Percentiles rank a stretch among this genome's conserved stretches.
These are phyloP conservation scores for Leucoptera coffeella DNA, from an alignment of 2,888 invertebrate species.

Conservation along the genomic window DNA sequence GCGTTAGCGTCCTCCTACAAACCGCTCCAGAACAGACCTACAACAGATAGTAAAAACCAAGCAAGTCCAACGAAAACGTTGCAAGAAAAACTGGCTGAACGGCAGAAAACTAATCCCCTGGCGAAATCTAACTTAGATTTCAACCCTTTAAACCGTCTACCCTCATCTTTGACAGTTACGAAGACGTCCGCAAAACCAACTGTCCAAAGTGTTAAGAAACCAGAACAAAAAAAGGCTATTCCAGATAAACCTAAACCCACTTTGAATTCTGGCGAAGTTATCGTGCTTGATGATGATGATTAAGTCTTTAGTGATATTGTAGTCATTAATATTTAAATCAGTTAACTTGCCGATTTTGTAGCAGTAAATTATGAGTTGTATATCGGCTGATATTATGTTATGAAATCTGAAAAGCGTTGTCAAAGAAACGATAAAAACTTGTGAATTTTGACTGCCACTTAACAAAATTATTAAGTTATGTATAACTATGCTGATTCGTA, in stretches of 20 bases:
- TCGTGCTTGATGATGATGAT: slow-evolving; percentile 38
- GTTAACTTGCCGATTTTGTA: too few relatives aligned
- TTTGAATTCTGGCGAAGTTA: slow-evolving; percentile 31
- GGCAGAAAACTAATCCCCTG: slow-evolving; percentile 44
- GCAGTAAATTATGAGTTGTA: too few relatives aligned
- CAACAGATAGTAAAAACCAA: too few relatives aligned
- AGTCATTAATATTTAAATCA: too few relatives aligned
- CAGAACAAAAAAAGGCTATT: slow-evolving; percentile 24
- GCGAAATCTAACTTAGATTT: slow-evolving; percentile 9
- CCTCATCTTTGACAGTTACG: slow-evolving; percentile 46
- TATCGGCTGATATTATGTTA: too few relatives aligned
- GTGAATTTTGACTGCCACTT: too few relatives aligned
- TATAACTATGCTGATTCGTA: too few relatives aligned
- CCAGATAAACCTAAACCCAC: slow-evolving; percentile 20
- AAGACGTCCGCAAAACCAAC: slow-evolving; percentile 21
- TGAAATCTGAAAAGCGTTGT: too few relatives aligned
- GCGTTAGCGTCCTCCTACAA: slow-evolving; percentile 11
- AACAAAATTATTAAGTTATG: too few relatives aligned
- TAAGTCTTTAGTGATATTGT: slow-evolving; percentile 1
- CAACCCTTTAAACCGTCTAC: slow-evolving; percentile 37
- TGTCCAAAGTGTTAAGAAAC: slow-evolving; percentile 14
- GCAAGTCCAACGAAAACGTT: slow-evolving; percentile 58
- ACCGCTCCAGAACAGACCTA: too few relatives aligned
- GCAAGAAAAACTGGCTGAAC: slow-evolving; percentile 63
- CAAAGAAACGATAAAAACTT: too few relatives aligned